These are phyloP conservation scores for Perdita meconis DNA, from an alignment of 2,888 invertebrate species.

Conservation along the genomic window DNA sequence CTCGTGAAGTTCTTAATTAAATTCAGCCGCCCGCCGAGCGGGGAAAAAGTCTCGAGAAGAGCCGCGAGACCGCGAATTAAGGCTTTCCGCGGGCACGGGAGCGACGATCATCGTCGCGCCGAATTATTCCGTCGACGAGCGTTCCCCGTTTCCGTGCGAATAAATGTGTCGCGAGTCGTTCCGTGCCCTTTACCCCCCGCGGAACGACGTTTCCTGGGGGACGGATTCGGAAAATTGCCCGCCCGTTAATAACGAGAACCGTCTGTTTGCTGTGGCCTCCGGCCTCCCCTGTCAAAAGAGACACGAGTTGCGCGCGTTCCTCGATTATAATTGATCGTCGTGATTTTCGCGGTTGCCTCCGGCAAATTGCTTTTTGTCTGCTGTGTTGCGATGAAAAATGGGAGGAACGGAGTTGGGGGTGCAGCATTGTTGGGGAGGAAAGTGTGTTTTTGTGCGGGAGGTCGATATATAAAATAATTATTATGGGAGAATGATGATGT, in stretches of 20 bases:
- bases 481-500: no score
- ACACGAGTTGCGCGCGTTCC: background rate
- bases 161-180: slow-evolving; percentile 26
- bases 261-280: slow-evolving; percentile 3
- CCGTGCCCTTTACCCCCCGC: no score
- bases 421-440: no score
- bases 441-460: background rate
- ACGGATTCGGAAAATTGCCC: slow-evolving; percentile 34
- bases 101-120: slow-evolving; percentile 2
- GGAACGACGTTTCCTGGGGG: slow-evolving; percentile 7
- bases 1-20: slow-evolving; percentile 62
- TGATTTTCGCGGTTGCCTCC: slow-evolving; percentile 17
- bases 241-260: slow-evolving; percentile 24
- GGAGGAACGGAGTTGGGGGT: background rate
- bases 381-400: slow-evolving; percentile 4
- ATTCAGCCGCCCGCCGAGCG: slow-evolving; percentile 38
- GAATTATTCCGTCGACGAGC: slow-evolving; percentile 26
- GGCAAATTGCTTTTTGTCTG: slow-evolving; percentile 23
- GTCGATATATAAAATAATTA: no score
- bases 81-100: slow-evolving; percentile 9
- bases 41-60: slow-evolving; percentile 31
- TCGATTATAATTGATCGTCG: slow-evolving; percentile 35
- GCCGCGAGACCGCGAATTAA: slow-evolving; percentile 40
- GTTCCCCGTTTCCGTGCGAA: slow-evolving; percentile 18
- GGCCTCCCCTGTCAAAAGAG: background rate